A percentile compares a stretch with the other conserved stretches of the same genome.
phyloP scores from a whole-genome alignment of 1,140 invertebrate genomes.

The Liolophura sinensis region DNA sequence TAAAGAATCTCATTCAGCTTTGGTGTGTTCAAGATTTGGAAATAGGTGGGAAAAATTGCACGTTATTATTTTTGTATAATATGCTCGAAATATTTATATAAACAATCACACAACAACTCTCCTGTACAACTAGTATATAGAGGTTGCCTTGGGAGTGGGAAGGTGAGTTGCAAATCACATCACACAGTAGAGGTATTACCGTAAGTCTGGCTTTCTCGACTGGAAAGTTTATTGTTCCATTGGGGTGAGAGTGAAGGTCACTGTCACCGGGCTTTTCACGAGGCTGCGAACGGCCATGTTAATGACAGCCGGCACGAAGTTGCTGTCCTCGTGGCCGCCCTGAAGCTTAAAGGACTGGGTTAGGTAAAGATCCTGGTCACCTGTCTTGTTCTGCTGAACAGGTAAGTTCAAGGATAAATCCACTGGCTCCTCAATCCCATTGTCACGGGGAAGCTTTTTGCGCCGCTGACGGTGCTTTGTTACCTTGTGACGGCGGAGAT shows the following conservation, averaged over 20 bases:
- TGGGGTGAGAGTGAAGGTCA: slow-evolving; percentile 89
- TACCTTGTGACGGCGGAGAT: slow-evolving; percentile 39
- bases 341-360: slow-evolving; percentile 33
- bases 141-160: no score
- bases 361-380: slow-evolving; percentile 21
- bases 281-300: slow-evolving; percentile 87
- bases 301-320: slow-evolving; percentile 83
- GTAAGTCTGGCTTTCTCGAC: no score
- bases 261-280: slow-evolving; percentile 77
- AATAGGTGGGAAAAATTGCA: no score
- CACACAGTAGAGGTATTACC: no score
- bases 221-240: slow-evolving; percentile 57
- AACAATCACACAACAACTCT: no score
- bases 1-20: no score
- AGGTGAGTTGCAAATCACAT: no score
- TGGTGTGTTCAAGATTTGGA: no score
- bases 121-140: no score
- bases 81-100: no score
- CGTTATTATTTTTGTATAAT: no score
- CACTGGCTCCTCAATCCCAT: slow-evolving; percentile 11
- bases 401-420: slow-evolving; percentile 16
- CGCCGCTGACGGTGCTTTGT: slow-evolving; percentile 23
- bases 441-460: slow-evolving; percentile 8
- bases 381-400: slow-evolving; percentile 12
- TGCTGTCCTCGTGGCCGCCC: slow-evolving; percentile 52